These are phyloP conservation scores for Formica exsecta DNA, from an alignment of 1,140 invertebrate species.

Conservation along the genomic window DNA sequence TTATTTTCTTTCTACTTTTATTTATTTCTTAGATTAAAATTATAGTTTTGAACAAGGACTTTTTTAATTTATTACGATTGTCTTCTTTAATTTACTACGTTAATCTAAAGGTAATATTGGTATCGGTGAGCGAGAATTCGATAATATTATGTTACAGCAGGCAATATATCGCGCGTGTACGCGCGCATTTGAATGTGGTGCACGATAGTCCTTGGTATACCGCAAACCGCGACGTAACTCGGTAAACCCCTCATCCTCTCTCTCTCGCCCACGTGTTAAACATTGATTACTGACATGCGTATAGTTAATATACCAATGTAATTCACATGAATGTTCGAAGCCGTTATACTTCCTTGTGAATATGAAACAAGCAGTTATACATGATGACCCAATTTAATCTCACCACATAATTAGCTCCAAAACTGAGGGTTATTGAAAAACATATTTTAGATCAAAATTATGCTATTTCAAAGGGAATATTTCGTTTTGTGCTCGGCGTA, in stretches of 20 bases:
- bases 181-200: constrained; percentile 72
- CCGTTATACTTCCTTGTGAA: constrained; percentile 5
- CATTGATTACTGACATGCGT: constrained; percentile 76
- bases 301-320: constrained; percentile 75
- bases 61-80: background rate
- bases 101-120: background rate
- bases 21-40: constrained; percentile 11
- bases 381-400: background rate
- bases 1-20: background rate
- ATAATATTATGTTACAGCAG: constrained; percentile 57
- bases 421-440: background rate
- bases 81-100: background rate
- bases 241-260: constrained; percentile 62
- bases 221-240: constrained; percentile 76
- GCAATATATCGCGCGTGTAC: constrained; percentile 61
- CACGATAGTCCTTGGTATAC: constrained; percentile 73
- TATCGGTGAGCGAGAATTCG: constrained; percentile 25
- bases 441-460: background rate
- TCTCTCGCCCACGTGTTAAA: constrained; percentile 71
- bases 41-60: background rate
- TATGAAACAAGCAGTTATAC: constrained; percentile 1
- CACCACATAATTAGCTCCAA: background rate
- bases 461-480: background rate
- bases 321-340: constrained; percentile 23
- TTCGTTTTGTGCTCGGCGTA: background rate